phyloP scores from a whole-genome alignment of 1,140 invertebrate genomes.

The Apocrypta bakeri region DNA sequence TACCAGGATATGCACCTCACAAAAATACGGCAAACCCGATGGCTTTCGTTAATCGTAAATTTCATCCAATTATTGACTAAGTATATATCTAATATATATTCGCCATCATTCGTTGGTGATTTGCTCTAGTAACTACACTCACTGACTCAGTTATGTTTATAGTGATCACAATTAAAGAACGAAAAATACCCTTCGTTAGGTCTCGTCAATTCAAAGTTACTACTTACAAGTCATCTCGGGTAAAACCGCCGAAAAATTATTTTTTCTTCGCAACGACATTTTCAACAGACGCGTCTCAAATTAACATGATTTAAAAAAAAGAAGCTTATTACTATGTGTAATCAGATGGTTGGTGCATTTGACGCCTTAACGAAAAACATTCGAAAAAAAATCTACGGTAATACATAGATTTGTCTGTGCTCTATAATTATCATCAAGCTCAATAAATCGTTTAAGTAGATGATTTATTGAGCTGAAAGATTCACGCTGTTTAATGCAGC shows the following conservation, averaged over 20 bases:
- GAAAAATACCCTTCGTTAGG: slow-evolving; percentile 24
- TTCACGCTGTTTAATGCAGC: too few species aligned
- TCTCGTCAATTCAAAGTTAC: slow-evolving; percentile 24
- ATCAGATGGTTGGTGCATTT: neutral
- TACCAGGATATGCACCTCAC: too few species aligned
- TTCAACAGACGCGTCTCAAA: neutral
- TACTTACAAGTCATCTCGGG: slow-evolving; percentile 37
- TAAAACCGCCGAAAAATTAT: slow-evolving; percentile 24
- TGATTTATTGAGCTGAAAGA: too few species aligned
- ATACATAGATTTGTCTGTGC: slow-evolving; percentile 12
- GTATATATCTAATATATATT: neutral
- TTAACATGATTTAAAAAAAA: neutral
- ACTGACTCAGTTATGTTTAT: neutral
- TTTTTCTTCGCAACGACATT: neutral
- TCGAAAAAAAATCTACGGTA: neutral
- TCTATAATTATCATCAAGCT: neutral
- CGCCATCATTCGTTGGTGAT: slow-evolving; percentile 18
- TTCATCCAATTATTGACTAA: slow-evolving; percentile 7
- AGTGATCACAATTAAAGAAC: slow-evolving; percentile 34
- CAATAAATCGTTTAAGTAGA: too few species aligned
- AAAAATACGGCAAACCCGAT: slow-evolving; percentile 8
- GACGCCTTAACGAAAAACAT: slow-evolving; percentile 18
- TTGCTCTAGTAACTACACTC: neutral
- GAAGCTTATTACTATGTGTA: slow-evolving; percentile 20
- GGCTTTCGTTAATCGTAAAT: neutral